Evolutionary conservation across 1,140 invertebrate species (phyloP), one percentile per base, ranked within the genome.

Genomic region (Brachionus sp.): DNA sequence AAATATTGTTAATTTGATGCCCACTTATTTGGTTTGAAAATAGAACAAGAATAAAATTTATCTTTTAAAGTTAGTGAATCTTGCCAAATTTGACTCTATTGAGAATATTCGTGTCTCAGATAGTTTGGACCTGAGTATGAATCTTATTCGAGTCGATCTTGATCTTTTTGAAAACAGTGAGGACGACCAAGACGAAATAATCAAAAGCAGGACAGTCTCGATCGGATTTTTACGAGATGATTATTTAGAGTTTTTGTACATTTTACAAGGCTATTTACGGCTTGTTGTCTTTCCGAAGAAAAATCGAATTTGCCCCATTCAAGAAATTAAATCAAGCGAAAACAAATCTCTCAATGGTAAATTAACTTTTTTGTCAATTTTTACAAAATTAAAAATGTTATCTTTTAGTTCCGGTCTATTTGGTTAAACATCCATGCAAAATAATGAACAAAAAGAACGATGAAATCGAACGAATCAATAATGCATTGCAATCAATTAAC

Each of bases 41-140:
- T n/a, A n/a, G n/a, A n/a, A n/a, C n/a, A n/a, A n/a, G n/a, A n/a
- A 73, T 73, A n/a, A 35, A 75, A 75, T n/a, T 75, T 29, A 0
- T 46, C 39, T 44, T 46, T 13, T 19, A 44, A 53, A 80, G 77
- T 6, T 80, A 44, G 13, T 80, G 12, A 62, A 42, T 16, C 5
- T 80, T n/a, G 62, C 62, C 3, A 66, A 80, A 62, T 80, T 80
- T 80, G 77, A 80, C 4, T 62, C 50, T 19, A 66, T 80, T 10
- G 77, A 80, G 57, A 80, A 80, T 23, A 80, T 80, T 16, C 46
- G 77, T 10, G 77, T 80, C 29, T 80, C 77, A 23, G 39, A 57
- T 50, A 80, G 46, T 33, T 42, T 66, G 46, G 37, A 39, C 35
- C 16, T 70, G 29, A 75, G 44, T 10, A 29, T 75, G 33, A 75